Evolutionary conservation across 2,797 vertebrate genomes (phyloP).

Genomic region (Odontamblyopus lacepedii): DNA sequence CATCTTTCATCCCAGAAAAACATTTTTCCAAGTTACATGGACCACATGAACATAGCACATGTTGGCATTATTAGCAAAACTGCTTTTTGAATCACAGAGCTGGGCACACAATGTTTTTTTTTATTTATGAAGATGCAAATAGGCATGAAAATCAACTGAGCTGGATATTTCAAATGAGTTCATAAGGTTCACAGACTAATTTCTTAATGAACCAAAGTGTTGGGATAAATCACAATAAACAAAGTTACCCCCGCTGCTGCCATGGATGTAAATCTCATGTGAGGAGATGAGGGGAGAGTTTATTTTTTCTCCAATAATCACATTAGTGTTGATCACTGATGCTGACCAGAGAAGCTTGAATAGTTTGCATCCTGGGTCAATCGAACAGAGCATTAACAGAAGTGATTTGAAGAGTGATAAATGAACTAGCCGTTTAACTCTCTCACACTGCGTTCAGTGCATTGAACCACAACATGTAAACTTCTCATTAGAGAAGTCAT

Average conservation of each 20-base stretch:
- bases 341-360: constrained; percentile 8
- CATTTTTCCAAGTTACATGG: too few species aligned
- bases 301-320: constrained; percentile 30
- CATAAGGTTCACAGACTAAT: constrained; percentile 40
- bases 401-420: constrained; percentile 53
- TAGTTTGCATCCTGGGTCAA: constrained; percentile 25
- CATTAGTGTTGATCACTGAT: constrained; percentile 36
- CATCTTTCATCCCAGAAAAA: too few species aligned
- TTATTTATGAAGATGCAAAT: constrained; percentile 34
- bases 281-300: constrained; percentile 8
- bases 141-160: constrained; percentile 31
- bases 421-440: constrained; percentile 55
- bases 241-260: constrained; percentile 6
- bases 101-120: background rate
- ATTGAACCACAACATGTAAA: constrained; percentile 31
- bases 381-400: constrained; percentile 25
- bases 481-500: constrained; percentile 34
- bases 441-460: constrained; percentile 26
- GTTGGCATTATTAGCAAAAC: too few species aligned
- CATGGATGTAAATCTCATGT: constrained; percentile 1
- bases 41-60: too few species aligned
- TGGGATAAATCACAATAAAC: constrained; percentile 21
- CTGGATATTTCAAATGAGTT: constrained; percentile 43
- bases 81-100: too few species aligned
- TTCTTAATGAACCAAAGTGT: constrained; percentile 41